Conservation (phyloP, 30 jellyfish, hydroid and myxozoan species). For the Aurelia sp. region DNA sequence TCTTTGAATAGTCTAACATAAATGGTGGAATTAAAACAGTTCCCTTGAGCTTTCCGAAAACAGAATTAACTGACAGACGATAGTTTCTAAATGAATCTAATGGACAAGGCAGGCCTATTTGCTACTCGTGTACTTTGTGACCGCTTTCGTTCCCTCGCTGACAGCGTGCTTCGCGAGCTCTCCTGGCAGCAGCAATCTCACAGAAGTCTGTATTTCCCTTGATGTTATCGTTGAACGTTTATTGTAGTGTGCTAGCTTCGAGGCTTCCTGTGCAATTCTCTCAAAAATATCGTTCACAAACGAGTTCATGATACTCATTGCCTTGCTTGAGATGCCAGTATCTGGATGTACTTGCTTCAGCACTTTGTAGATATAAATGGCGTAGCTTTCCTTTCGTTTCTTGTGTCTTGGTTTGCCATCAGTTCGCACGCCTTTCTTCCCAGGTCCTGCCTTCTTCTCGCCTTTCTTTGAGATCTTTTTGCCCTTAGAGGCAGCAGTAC, state of each 20-base stretch:
- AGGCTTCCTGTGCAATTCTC: constrained; percentile 98
- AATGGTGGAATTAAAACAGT: neutral
- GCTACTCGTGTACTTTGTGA: constrained; percentile 94
- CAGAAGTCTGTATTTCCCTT: constrained; percentile 93
- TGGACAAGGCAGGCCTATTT: constrained; percentile 9
- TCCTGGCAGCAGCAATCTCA: constrained; percentile 94
- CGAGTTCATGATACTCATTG: constrained; percentile 98
- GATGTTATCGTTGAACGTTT: constrained; percentile 88
- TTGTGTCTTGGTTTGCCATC: constrained; percentile 47
- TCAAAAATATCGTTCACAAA: constrained; percentile 97
- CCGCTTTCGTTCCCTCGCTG: constrained; percentile 98
- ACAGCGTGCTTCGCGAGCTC: constrained; percentile 98
- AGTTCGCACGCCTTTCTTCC: constrained; percentile 72
- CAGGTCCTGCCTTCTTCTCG: constrained; percentile 77
- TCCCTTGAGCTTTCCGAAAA: too few relatives aligned
- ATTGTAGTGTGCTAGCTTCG: constrained; percentile 87
- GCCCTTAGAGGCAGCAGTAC: constrained; percentile 70
- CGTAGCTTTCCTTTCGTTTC: constrained; percentile 85
- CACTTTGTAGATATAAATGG: constrained; percentile 92
- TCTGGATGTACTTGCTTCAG: constrained; percentile 98
- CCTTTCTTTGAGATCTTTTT: constrained; percentile 78
- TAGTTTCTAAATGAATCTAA: neutral
- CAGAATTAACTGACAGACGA: too few relatives aligned
- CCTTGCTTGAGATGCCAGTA: constrained; percentile 93
- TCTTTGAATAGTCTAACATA: neutral